Evolutionary conservation across 2,888 invertebrate genomes (phyloP), one percentile per base, ranked within the genome.

Genomic region (Dromius quadrimaculatus): DNA sequence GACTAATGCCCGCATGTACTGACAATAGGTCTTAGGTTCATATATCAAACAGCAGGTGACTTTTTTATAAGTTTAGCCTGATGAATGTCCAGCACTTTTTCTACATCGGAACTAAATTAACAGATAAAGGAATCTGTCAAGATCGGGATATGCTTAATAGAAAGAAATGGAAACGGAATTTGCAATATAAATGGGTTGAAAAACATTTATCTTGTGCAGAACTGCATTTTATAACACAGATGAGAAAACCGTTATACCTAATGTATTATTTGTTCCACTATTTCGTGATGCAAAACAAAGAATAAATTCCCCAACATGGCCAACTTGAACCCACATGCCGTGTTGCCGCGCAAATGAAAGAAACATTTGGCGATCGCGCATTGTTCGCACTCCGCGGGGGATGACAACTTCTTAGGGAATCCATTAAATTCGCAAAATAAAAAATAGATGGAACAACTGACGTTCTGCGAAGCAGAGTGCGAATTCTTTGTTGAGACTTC

Each of bases 1-100:
- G n/a, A n/a, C n/a, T n/a, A n/a, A n/a, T n/a, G n/a, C n/a, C n/a
- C n/a, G n/a, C n/a, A n/a, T n/a, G n/a, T n/a, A n/a, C n/a, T n/a
- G n/a, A n/a, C n/a, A n/a, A n/a, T n/a, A n/a, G n/a, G n/a, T n/a
- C n/a, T n/a, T 9, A n/a, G n/a, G n/a, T 22, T 41, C 13, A 62
- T 62, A 62, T 41, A 65, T 76, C 75, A 76, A 75, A 73, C 76
- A 76, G 76, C 76, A 73, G 76, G 76, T 73, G 76, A 76, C 74
- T 76, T 76, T 74, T 74, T 75, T 76, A 74, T 74, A 73, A 71
- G 74, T 62, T 38, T 22, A 62, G 41, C 15, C 41, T 62, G 62
- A 62, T 62, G 41, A 62, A 62, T 62, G 41, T 41, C 41, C 62
- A 15, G 41, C 41, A 62, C 62, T 62, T 62, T 54, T 54, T 62